Evolutionary conservation across 1,140 invertebrate species (phyloP), one percentile per base, ranked within the genome.

Genomic region (Atopsyche davidsoni): DNA sequence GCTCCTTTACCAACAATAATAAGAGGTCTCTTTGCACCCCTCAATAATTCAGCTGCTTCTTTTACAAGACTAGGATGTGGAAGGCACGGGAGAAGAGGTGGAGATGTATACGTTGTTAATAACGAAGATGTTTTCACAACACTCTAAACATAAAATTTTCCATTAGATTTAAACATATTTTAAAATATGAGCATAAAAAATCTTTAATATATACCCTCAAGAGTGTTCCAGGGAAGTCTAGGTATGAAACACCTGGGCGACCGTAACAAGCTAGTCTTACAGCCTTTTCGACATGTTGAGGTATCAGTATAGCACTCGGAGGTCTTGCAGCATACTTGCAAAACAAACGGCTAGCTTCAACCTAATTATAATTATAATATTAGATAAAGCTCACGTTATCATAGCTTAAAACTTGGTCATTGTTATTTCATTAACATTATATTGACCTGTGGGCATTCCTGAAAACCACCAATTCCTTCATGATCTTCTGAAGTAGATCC

Each of bases 1-100:
- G 90, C 86, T 62, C 91, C 93, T 79, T 97, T 96, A 31, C 94
- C 94, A n/a, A 96, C 72, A 38, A 98, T 88, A 3, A 98, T 75
- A 13, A 98, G 70, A 1, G 95, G 94, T 17, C 80, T 79, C 67
- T 87, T 76, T 1, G 94, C 87, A 40, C 68, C 67, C 0, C 72
- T 69, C 7, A 98, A 61, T 14, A 92, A 39, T 32, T 82, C 69
- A 3, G 81, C 79, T 0, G 92, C 88, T 45, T 79, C 64, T 11
- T 80, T 68, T 3, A 97, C 78, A 43, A 80, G 64, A 19, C 66
- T 65, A 2, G 78, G 74, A 39, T 85, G 75, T 1, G 93, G 89
- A 59, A 76, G 79, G n/a, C 77, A 68, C 2, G 79, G 39, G 13
- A 90, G 89, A 18, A 86, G 76, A 10, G 75, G 63, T 16, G 81